These are phyloP conservation scores for Trachelus troglodyta DNA, from an alignment of 2,888 invertebrate species.

Conservation along the genomic window DNA sequence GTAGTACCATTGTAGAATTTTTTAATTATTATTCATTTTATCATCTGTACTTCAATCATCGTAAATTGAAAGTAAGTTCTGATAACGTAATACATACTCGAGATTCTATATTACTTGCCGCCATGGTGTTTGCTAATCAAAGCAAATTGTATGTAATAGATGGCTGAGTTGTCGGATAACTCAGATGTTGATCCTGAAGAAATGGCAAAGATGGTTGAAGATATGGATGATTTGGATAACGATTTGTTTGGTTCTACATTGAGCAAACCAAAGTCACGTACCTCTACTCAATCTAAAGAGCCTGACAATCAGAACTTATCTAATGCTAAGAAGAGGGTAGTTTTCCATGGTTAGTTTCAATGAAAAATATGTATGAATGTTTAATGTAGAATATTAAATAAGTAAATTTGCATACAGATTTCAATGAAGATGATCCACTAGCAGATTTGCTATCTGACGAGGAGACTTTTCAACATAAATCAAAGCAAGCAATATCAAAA, in stretches of 20 bases:
- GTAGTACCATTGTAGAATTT: neutral
- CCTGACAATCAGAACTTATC: slow-evolving; percentile 12
- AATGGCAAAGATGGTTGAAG: slow-evolving; percentile 37
- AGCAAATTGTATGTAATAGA: slow-evolving; percentile 16
- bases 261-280: slow-evolving; percentile 31
- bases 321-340: slow-evolving; percentile 47
- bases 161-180: slow-evolving; percentile 33
- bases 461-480: slow-evolving; percentile 30
- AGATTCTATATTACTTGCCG: neutral
- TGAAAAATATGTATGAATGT: neutral
- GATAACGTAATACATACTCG: neutral
- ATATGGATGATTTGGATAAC: slow-evolving; percentile 51
- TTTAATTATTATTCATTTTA: neutral
- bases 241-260: slow-evolving; percentile 40
- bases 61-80: neutral
- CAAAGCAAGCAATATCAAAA: slow-evolving; percentile 22
- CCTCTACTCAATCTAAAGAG: slow-evolving; percentile 18
- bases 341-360: slow-evolving; percentile 45
- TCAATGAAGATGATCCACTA: slow-evolving; percentile 44
- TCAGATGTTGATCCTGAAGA: slow-evolving; percentile 38
- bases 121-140: neutral
- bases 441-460: slow-evolving; percentile 45
- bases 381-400: slow-evolving; percentile 3
- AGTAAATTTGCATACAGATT: slow-evolving; percentile 25
- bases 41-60: neutral